phyloP scores from a whole-genome alignment of 2,888 invertebrate species.

The Petrolisthes cinctipes region DNA sequence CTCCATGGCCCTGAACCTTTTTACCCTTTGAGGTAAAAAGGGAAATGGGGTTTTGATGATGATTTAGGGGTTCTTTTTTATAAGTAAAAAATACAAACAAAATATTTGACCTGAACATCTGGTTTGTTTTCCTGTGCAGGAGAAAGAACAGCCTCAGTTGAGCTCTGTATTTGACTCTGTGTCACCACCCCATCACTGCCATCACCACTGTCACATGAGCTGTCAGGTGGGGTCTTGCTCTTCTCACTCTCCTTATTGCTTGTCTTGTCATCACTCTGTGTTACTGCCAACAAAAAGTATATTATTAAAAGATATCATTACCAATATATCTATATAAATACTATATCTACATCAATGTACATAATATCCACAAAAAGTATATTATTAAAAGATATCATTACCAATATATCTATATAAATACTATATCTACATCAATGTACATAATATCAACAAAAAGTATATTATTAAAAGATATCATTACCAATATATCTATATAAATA shows the following conservation, averaged over 20 bases:
- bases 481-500: not conserved
- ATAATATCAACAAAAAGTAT: not conserved
- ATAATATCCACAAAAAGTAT: not conserved
- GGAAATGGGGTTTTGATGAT: no score
- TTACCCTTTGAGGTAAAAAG: no score
- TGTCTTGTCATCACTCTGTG: constrained; percentile 34
- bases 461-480: not conserved
- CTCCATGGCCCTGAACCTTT: no score
- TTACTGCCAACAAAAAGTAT: constrained; percentile 23
- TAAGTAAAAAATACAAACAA: not conserved
- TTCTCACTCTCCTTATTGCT: constrained; percentile 29
- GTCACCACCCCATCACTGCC: not conserved
- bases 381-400: not conserved
- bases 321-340: not conserved
- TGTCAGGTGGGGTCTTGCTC: constrained; percentile 29
- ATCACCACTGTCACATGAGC: constrained; percentile 5
- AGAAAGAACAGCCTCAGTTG: constrained; percentile 7
- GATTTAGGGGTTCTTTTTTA: constrained; percentile 25
- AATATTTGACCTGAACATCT: constrained; percentile 22
- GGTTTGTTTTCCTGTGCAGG: constrained; percentile 35
- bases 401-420: not conserved
- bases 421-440: not conserved
- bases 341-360: not conserved
- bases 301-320: not conserved
- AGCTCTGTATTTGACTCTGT: constrained; percentile 22